Base-by-base conservation (phyloP, 1,140 invertebrate genomes). In the Eriosoma lanigerum region DNA sequence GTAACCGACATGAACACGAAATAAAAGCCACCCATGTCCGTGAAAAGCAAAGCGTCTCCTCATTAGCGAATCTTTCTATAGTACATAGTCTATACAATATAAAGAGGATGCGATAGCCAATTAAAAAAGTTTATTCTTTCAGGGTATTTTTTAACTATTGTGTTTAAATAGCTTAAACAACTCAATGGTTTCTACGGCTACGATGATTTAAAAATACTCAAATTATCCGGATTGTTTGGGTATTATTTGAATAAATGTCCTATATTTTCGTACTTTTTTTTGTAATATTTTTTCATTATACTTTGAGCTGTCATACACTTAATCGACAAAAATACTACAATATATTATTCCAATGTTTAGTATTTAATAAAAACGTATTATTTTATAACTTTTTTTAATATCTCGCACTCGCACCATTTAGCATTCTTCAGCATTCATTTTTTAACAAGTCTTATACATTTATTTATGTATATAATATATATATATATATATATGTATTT, bases 101-200 rank as follows among this genome's bases (percentile, higher is more conserved):
- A 38, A 38, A 38, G 8, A 38, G 32, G 8, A 38, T 8, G 2
- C 64, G n/a, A 68, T 68, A 46, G 64, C 64, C 64, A 68, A 68
- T 68, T 68, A 68, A 68, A 68, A 66, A 24, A 68, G 38, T 68
- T 46, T 68, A 68, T 68, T 46, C 13, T 68, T 46, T 46, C 64
- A 21, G n/a, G n/a, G 38, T 17, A 60, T 38, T 32, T 38, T 38
- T 60, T 26, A 32, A 64, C 19, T 64, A 38, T 64, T 64, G 19
- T 64, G 29, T 64, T 21, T 46, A 68, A 68, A 68, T 44, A 68
- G n/a, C 21, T 24, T 68, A 68, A 46, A 13, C n/a, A 0, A 46
- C 38, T 68, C 38, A 68, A 68, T 46, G 64, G 64, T 6, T 24
- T 68, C 21, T 19, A 10, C 12, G 10, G 12, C 10, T 21, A n/a